These are phyloP conservation scores for Odocoileus hemionus DNA, from an alignment of 2,113 vertebrate species.

Conservation along the genomic window DNA sequence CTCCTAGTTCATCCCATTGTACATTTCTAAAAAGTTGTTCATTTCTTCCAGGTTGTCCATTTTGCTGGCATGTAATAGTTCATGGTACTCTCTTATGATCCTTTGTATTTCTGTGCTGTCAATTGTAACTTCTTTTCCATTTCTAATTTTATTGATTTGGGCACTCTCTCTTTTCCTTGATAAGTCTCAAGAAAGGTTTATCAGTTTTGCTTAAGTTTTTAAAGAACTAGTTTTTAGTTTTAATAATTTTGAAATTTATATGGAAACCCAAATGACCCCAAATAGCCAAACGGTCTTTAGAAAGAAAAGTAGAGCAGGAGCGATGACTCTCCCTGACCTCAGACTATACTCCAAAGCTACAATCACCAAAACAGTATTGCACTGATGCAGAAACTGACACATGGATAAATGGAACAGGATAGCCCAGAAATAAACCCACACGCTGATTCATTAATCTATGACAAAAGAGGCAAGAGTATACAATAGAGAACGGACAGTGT, in stretches of 20 bases:
- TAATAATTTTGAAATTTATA: not conserved
- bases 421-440: not conserved
- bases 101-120: not conserved
- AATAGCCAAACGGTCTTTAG: not conserved
- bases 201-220: not conserved
- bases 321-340: not conserved
- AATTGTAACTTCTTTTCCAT: not conserved
- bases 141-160: not conserved
- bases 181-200: not conserved
- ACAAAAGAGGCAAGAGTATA: not conserved
- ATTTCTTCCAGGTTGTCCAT: not conserved
- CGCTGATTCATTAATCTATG: not conserved
- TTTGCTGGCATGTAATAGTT: not conserved
- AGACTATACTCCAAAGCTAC: not conserved
- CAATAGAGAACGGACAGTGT: not conserved
- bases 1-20: not conserved
- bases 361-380: not conserved
- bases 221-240: not conserved
- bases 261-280: not conserved
- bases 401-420: not conserved
- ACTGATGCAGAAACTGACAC: not conserved
- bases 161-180: not conserved
- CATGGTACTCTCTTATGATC: not conserved
- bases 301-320: not conserved
- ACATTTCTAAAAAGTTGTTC: not conserved